Base-by-base conservation (phyloP, 2,113 vertebrate species). In the Atrichornis clamosus region DNA sequence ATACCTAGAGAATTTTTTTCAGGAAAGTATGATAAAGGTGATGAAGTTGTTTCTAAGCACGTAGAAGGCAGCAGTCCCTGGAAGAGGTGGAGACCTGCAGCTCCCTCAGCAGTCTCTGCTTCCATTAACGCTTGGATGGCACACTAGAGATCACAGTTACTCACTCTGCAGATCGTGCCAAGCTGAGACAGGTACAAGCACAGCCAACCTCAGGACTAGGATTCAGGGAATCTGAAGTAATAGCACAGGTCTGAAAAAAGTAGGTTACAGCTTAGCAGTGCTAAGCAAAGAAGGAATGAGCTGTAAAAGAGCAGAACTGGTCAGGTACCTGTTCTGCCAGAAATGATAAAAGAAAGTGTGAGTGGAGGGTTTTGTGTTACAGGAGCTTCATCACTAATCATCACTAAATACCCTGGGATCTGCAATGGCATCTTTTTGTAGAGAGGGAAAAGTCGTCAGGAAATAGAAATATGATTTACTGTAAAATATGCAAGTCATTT, bases 141-240 rank as follows among this genome's bases (percentile, higher is more conserved):
- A 10, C 13, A 0, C 1, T 1, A 2, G 59, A 37, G 84, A 74
- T 46, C 55, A 32, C 1, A 17, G 59, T 20, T n/a, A 11, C 24
- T 84, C 69, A 17, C 63, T 49, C 28, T 58, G 75, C 63, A 65
- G 75, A 13, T 56, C 50, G 0, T 24, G 84, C 80, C 69, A 33
- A 59, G 55, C 59, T 63, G 47, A 87, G 55, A 55, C 84, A 62
- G 84, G 32, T 62, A 77, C 72, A 39, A 65, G 75, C 86, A 65
- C 39, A 42, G 80, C 55, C 2, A 14, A 65, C 41, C 9, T 64
- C 49, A 60, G 72, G 59, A 32, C 18, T 42, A 28, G 67, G 56
- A n/a, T 83, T 88, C 53, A 47, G 67, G 41, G 27, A 17, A 46
- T n/a, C 24, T 60, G 79, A 62, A 88, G 49, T 56, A 32, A 44